A percentile compares a stretch with the other conserved stretches of the same genome.
Evolutionary conservation across 2,888 invertebrate genomes (phyloP).

Genomic region (Coleophora flavipennella): DNA sequence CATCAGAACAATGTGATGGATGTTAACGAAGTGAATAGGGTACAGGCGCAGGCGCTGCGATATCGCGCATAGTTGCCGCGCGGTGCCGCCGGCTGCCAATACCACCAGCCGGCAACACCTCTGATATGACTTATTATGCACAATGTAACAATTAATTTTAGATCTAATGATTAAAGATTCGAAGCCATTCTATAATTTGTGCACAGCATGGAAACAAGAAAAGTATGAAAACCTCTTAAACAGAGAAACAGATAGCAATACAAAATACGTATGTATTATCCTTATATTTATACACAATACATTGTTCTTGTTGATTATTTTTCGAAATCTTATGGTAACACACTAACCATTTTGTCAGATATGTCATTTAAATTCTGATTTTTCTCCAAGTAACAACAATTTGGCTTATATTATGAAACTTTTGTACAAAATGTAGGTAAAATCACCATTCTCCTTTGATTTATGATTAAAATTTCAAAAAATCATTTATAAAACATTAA

Average conservation of each 20-base stretch:
- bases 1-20: no score
- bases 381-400: constrained; percentile 68
- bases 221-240: constrained; percentile 63
- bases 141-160: constrained; percentile 56
- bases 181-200: constrained; percentile 57
- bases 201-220: constrained; percentile 63
- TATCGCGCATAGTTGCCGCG: no score
- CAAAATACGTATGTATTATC: constrained; percentile 63
- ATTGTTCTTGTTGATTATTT: constrained; percentile 64
- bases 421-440: constrained; percentile 44
- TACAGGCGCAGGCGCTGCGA: no score
- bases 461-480: constrained; percentile 32
- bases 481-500: constrained; percentile 38
- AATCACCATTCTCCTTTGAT: constrained; percentile 36
- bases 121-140: constrained; percentile 55
- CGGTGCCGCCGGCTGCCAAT: constrained; percentile 23
- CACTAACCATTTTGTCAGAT: constrained; percentile 74
- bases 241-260: constrained; percentile 65
- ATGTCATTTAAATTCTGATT: constrained; percentile 72
- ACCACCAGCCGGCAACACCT: constrained; percentile 35
- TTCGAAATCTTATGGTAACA: constrained; percentile 68
- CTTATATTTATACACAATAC: constrained; percentile 69
- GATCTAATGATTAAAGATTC: constrained; percentile 45
- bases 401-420: constrained; percentile 58
- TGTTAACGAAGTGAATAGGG: no score